Evolutionary conservation across 1,140 invertebrate species (phyloP).

Genomic region (Drosophila arawakana): DNA sequence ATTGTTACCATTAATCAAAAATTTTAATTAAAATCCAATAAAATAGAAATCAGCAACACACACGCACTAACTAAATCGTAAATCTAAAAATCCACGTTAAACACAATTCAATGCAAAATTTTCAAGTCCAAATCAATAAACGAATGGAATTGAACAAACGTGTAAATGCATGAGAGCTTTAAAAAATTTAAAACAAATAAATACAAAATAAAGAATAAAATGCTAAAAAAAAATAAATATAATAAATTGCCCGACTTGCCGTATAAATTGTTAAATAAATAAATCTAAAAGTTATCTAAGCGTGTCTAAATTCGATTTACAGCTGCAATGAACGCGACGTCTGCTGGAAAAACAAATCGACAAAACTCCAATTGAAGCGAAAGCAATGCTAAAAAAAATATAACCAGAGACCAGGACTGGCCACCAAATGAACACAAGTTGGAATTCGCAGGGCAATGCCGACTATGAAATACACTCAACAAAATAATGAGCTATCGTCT

Average conservation of each 20-base stretch:
- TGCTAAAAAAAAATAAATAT: constrained; percentile 22
- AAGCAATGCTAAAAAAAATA: constrained; percentile 31
- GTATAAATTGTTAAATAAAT: constrained; percentile 68
- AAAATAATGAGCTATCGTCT: background rate
- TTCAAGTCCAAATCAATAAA: constrained; percentile 12
- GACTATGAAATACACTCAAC: background rate
- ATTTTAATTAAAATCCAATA: background rate
- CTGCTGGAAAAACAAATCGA: constrained; percentile 29
- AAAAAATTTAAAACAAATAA: constrained; percentile 30
- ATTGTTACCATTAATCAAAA: too few species aligned
- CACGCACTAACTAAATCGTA: background rate
- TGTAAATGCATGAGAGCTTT: constrained; percentile 18
- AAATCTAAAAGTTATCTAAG: constrained; percentile 75
- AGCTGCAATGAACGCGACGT: constrained; percentile 50
- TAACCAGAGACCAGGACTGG: background rate
- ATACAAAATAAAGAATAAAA: constrained; percentile 5
- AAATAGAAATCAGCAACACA: background rate
- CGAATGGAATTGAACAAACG: constrained; percentile 3
- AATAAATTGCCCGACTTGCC: constrained; percentile 62
- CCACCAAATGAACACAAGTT: constrained; percentile 9
- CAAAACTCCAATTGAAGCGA: constrained; percentile 30
- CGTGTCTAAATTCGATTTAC: constrained; percentile 73
- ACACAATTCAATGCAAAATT: background rate
- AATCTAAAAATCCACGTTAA: constrained; percentile 1
- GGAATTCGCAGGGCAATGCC: background rate